phyloP scores from a whole-genome alignment of 2,888 invertebrate genomes.

The Stenolophus ochropezus region DNA sequence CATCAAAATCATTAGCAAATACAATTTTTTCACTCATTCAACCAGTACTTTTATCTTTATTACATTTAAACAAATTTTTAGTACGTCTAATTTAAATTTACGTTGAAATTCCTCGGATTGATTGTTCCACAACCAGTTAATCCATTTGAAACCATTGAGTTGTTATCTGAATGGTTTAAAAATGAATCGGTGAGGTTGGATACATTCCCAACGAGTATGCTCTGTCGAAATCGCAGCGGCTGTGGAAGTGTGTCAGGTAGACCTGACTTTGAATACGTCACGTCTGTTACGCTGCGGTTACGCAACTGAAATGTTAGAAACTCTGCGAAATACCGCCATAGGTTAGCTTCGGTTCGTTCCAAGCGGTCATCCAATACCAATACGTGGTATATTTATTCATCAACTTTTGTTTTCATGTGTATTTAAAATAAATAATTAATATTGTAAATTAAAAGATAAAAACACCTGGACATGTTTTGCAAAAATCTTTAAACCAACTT shows the following conservation, averaged over 20 bases:
- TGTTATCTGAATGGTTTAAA: slow-evolving; percentile 24
- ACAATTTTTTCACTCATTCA: slow-evolving; percentile 2
- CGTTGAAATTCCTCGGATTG: neutral
- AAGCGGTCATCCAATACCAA: no score
- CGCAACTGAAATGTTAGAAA: neutral
- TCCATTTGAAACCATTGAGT: neutral
- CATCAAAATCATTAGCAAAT: slow-evolving; percentile 43
- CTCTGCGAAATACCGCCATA: slow-evolving; percentile 10
- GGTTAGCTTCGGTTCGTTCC: no score
- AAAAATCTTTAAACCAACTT: no score
- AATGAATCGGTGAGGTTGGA: slow-evolving; percentile 2
- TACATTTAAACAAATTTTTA: slow-evolving; percentile 1
- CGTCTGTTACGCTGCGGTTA: slow-evolving; percentile 18
- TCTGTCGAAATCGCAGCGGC: slow-evolving; percentile 9
- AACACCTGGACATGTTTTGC: no score
- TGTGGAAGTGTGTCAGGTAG: slow-evolving; percentile 51
- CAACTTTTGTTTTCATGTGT: no score
- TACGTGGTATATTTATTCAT: no score
- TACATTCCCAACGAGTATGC: neutral
- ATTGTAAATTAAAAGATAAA: no score
- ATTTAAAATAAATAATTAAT: no score
- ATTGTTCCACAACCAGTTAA: neutral
- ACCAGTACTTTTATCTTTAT: slow-evolving; percentile 13
- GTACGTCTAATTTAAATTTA: neutral
- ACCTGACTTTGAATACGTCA: slow-evolving; percentile 57